Conservation (phyloP, 1,140 invertebrate species). For the Coenobita brevimanus region DNA sequence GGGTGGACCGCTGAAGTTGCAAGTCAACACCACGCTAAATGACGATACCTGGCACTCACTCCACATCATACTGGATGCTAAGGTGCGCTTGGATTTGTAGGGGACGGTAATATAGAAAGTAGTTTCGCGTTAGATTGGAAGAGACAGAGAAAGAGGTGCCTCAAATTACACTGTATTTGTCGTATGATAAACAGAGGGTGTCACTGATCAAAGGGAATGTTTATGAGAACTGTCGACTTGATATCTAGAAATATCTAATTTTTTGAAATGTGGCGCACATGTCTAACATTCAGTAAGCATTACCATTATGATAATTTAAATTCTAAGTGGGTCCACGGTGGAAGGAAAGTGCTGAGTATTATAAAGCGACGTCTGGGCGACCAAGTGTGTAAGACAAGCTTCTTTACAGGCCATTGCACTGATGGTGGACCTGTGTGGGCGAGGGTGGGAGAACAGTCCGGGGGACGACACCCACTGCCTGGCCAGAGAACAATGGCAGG, state of each 20-base stretch:
- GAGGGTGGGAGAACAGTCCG: not conserved
- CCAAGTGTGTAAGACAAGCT: too few species aligned
- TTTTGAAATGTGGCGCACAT: too few species aligned
- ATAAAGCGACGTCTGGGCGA: too few species aligned
- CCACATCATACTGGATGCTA: not conserved
- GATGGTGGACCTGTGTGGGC: constrained; percentile 27
- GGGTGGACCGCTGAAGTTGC: not conserved
- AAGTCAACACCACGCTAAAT: constrained; percentile 12
- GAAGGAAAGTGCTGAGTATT: too few species aligned
- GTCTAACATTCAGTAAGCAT: too few species aligned
- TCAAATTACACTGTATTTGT: too few species aligned
- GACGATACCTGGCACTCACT: constrained; percentile 40
- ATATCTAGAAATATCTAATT: too few species aligned
- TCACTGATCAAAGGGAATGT: too few species aligned
- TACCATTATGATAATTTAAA: too few species aligned
- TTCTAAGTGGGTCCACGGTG: too few species aligned
- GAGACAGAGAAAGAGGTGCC: not conserved
- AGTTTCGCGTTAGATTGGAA: not conserved
- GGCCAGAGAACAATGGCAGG: not conserved
- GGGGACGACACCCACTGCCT: constrained; percentile 7
- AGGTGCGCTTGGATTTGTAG: not conserved
- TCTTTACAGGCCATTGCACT: not conserved
- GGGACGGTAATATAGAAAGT: not conserved
- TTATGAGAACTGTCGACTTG: too few species aligned
- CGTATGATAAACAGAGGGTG: too few species aligned